Evolutionary conservation across 2,113 vertebrate genomes (phyloP), one percentile per base, ranked within the genome.

Genomic region (Brachyistius frenatus): DNA sequence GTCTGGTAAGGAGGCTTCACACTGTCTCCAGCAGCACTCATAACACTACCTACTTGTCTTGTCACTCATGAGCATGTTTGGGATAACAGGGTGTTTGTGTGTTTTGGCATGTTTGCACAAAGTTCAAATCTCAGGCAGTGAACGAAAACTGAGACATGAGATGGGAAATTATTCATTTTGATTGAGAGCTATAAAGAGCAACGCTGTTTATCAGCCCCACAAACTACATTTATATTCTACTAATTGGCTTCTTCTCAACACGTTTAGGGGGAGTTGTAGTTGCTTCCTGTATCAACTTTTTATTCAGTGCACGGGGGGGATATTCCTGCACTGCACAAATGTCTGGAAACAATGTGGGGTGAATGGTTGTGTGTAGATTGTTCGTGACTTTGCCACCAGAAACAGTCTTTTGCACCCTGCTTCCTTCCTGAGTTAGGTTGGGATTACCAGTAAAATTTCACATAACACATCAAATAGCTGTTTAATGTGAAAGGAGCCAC

Each of bases 1-100:
- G 76, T 87, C 88, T 74, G 63, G 69, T 70, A 70, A 83, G 79
- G 68, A 79, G 79, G 67, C 80, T 86, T 92, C 85, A 86, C 86
- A 81, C 84, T 8, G 77, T 82, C 80, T 89, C 30, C 65, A 72
- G 64, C 54, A 77, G 57, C 44, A 69, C 70, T 85, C 39, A 52
- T 81, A 86, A 84, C 88, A 83, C 54, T n/a, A 31, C 75, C 81
- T 57, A 78, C 89, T 81, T 80, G 77, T 84, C 88, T 76, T 84
- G 72, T 73, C 90, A 86, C 83, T 88, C 56, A 76, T 47, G 8
- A 73, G 80, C 72, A 46, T 76, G 80, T 83, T 78, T 75, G 77
- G 64, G 69, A 66, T 71, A 78, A 85, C 31, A 37, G 67, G 55
- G 32, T 80, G 71, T 50, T 57, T 58, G 49, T 66, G 73, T 63